These are phyloP conservation scores for Mobula hypostoma DNA, from an alignment of 2,113 vertebrate species.

Conservation along the genomic window DNA sequence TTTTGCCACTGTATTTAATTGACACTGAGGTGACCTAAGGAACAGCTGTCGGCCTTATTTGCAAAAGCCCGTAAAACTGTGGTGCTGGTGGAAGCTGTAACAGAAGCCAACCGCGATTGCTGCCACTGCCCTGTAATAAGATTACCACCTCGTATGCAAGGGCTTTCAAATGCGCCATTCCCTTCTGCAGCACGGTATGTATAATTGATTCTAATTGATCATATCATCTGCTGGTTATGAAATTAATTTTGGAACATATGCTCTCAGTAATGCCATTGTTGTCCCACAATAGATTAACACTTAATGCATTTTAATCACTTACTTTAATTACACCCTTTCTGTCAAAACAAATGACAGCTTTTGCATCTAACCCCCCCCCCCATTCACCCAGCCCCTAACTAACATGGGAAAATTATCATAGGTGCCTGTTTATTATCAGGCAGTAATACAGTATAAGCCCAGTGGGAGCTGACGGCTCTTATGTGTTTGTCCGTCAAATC, in stretches of 20 bases:
- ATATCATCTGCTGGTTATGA: slow-evolving; percentile 53
- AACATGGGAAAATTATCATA: slow-evolving; percentile 68
- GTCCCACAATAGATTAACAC: slow-evolving; percentile 62
- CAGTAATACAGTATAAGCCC: slow-evolving; percentile 59
- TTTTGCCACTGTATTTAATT: slow-evolving; percentile 34
- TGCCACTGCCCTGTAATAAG: slow-evolving; percentile 38
- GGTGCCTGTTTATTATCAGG: slow-evolving; percentile 64
- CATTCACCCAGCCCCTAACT: slow-evolving; percentile 53
- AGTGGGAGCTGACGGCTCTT: slow-evolving; percentile 53
- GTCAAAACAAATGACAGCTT: slow-evolving; percentile 60
- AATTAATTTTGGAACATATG: slow-evolving; percentile 56
- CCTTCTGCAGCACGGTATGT: slow-evolving; percentile 44
- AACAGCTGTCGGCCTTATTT: slow-evolving; percentile 37
- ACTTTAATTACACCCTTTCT: slow-evolving; percentile 64
- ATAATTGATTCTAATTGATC: slow-evolving; percentile 50
- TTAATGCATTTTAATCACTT: slow-evolving; percentile 62
- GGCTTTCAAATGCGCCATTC: slow-evolving; percentile 49
- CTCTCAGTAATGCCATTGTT: slow-evolving; percentile 55
- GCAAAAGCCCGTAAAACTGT: slow-evolving; percentile 10
- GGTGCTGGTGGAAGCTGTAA: neutral
- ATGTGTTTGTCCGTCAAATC: slow-evolving; percentile 53
- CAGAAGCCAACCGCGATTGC: neutral
- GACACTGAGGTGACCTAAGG: slow-evolving; percentile 21
- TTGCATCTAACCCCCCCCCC: slow-evolving; percentile 54
- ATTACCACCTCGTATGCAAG: slow-evolving; percentile 43